Conservation (phyloP, 2,888 invertebrate genomes). For the Neelides folsomi region DNA sequence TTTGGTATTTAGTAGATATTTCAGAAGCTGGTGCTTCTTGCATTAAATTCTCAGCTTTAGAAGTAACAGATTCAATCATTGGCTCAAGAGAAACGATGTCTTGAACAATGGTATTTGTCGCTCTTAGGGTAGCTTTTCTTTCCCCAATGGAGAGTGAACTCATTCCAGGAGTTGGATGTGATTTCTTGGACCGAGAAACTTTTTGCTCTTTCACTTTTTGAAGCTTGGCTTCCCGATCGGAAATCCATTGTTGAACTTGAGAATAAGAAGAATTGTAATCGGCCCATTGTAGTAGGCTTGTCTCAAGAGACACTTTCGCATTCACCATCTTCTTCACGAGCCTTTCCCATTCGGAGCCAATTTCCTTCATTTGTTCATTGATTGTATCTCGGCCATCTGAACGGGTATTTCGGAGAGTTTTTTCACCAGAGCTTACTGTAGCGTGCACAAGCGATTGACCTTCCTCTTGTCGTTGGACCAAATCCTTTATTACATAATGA, state of each 20-base stretch:
- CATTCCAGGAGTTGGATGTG: conserved; percentile 48
- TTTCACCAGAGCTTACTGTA: conserved; percentile 79
- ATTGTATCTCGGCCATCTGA: conserved; percentile 80
- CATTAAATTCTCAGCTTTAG: conserved; percentile 81
- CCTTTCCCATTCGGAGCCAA: conserved; percentile 85
- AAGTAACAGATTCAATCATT: conserved; percentile 88
- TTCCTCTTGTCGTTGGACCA: conserved; percentile 67
- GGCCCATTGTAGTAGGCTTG: conserved; percentile 83
- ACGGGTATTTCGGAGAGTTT: conserved; percentile 70
- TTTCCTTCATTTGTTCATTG: conserved; percentile 70
- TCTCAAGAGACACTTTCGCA: conserved; percentile 79
- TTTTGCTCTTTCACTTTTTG: conserved; percentile 72
- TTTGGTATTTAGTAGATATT: conserved; percentile 81
- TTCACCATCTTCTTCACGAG: conserved; percentile 81
- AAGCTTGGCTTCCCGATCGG: conserved; percentile 78
- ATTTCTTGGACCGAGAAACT: conserved; percentile 56
- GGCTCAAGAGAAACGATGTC: conserved; percentile 94
- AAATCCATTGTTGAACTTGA: conserved; percentile 86
- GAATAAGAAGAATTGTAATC: conserved; percentile 88
- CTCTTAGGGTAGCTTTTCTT: conserved; percentile 72
- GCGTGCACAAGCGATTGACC: conserved; percentile 75
- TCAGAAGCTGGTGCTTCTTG: conserved; percentile 83
- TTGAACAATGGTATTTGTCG: conserved; percentile 87
- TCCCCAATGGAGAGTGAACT: conserved; percentile 69
- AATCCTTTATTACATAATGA: conserved; percentile 47